Base-by-base conservation (phyloP, 1,140 invertebrate genomes). In the Artemia franciscana region DNA sequence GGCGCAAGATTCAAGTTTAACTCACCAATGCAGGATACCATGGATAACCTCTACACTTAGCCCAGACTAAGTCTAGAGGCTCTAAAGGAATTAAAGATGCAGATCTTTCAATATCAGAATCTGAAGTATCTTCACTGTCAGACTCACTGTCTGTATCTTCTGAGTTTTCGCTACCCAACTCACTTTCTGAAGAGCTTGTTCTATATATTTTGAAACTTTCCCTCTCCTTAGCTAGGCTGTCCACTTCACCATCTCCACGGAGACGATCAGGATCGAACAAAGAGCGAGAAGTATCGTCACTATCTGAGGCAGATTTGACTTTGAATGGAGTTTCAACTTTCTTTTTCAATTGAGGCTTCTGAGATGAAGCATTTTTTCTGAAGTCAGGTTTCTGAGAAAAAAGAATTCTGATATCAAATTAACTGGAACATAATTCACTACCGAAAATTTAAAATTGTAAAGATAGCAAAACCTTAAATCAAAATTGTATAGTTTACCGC, bases 1-100 rank as follows among this genome's bases (percentile, higher is more conserved):
- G n/a, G n/a, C n/a, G n/a, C n/a, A n/a, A n/a, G n/a, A n/a, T n/a
- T n/a, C n/a, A n/a, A n/a, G n/a, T n/a, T n/a, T n/a, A 56, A 66
- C 76, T 73, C 70, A 80, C 79, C 60, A 97, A 74, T 0, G 91
- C 92, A 28, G 92, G 92, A 76, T 95, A 95, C 90, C 91, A 95
- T 4, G 91, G 91, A 75, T 93, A 94, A 3, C 91, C 91, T 64
- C 91, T 79, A 77, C 90, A 95, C 71, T 95, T 95, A 0, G 91
- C 91, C 92, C 92, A 97, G 1, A 96, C 91, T 5, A 95, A 78
- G 71, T 94, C 89, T 23, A 95, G 73, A 1, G 88, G 85, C 68
- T 88, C 84, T 27, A 89, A 70, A 24, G 67, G 70, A 67, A 69
- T 71, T 7, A 68, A 69, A 64, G 66, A 68, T 15, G 61, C 26